Base-by-base conservation (phyloP, 2,113 vertebrate genomes). In the Thinocorus orbignyianus region DNA sequence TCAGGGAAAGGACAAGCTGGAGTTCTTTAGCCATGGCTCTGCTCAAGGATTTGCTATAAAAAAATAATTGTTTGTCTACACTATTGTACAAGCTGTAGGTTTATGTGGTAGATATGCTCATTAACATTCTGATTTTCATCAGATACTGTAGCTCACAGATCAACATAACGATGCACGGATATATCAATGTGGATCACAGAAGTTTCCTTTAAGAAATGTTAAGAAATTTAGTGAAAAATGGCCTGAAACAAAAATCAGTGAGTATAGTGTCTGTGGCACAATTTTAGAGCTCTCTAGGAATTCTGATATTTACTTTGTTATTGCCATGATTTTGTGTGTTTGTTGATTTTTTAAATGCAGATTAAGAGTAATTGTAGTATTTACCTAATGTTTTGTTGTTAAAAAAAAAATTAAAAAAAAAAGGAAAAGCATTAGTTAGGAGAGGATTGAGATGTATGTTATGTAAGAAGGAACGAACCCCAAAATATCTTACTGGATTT, bases 1-100 rank as follows among this genome's bases (percentile, higher is more conserved):
- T 98, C 98, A 98, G 98, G 93, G 96, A 96, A 98, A 97, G 97
- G 96, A 97, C 97, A 95, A 97, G 96, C 93, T 96, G 84, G 84
- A 97, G 97, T 97, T 98, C 97, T 97, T 97, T 86, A 95, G 81
- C 42, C 82, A 76, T 58, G 73, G 61, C 31, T 88, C 33, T 88
- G 42, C 83, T 98, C 92, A 97, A 93, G 88, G 57, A 84, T 95
- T 97, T 95, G 84, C 49, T 86, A 78, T 77, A 61, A 94, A 92
- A 88, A 90, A 88, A 69, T 30, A 93, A 73, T 17, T 52, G 13
- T 86, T 86, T 95, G 12, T 77, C 71, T 74, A 64, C 30, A 62
- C 76, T 57, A 58, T 80, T 94, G 62, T 74, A 60, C 25, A 90
- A 88, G 9, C 10, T 41, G 20, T 57, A 89, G n/a, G 9, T 88